Base-by-base conservation (phyloP, 2,888 invertebrate species). In the Gibbula magus region DNA sequence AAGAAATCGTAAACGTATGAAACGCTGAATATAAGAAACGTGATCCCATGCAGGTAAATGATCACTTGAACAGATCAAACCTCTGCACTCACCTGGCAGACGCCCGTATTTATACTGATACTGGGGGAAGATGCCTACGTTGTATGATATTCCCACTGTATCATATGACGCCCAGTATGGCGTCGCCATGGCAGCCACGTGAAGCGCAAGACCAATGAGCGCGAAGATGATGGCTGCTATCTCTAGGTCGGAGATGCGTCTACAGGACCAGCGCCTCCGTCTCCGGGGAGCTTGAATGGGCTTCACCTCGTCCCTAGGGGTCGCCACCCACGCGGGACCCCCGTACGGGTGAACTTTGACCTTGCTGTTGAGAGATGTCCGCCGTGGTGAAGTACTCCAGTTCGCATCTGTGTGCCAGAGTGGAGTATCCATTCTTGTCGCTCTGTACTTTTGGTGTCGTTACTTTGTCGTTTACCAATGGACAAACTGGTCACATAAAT, bases 181-280 rank as follows among this genome's bases (percentile, higher is more conserved):
- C 3, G 70, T 70, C 8, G 20, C 70, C 70, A 70, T 70, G 39
- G 32, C 35, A 35, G 35, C 70, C 20, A 70, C 35, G 35, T 70
- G 70, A 35, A 70, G 29, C 20, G 39, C 35, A 32, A 70, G 70
- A 39, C 70, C 70, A 70, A 70, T 39, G 32, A 70, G 18, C 0
- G 70, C 39, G 39, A 70, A 70, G 35, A 70, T n/a, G n/a, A 70
- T 70, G 5, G 32, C 70, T 35, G 70, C 70, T 18, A 70, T 70
- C 70, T 70, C 70, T 8, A 70, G 35, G n/a, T 70, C 70, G 18
- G 70, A 70, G 32, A 70, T 5, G 5, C 35, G 29, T 39, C 70
- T 20, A 35, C 32, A 32, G 39, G 2, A 32, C 70, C 70, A 70
- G 29, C 61, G 3, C 29, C 61, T 22, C 18, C 61, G 4, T 25